These are phyloP conservation scores for Agrochola litura DNA, from an alignment of 2,888 invertebrate genomes.

Conservation along the genomic window DNA sequence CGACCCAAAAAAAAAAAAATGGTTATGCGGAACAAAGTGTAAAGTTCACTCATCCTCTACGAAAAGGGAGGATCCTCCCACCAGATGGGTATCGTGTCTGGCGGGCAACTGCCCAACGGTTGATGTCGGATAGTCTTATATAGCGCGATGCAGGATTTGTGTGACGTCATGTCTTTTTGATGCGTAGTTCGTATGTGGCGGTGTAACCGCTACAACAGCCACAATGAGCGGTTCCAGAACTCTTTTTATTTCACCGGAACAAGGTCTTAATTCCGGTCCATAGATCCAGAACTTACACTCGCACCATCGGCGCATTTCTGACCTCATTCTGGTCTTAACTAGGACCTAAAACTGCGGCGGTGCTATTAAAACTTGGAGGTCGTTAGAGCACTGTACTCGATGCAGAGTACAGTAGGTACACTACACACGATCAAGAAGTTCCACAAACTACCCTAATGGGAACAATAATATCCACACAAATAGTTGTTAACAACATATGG, in stretches of 20 bases:
- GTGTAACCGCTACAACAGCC: neutral
- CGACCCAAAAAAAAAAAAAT: too few relatives aligned
- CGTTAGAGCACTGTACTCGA: conserved; percentile 80
- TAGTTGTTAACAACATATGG: conserved; percentile 55
- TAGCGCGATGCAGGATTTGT: too few relatives aligned
- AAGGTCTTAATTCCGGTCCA: conserved; percentile 10
- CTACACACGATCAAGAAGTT: conserved; percentile 60
- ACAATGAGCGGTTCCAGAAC: neutral
- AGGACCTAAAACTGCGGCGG: conserved; percentile 81
- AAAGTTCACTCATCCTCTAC: too few relatives aligned
- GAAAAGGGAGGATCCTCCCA: too few relatives aligned
- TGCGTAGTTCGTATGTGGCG: too few relatives aligned
- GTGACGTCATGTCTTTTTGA: too few relatives aligned
- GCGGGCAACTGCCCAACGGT: too few relatives aligned
- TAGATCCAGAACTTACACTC: conserved; percentile 21
- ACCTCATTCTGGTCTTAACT: conserved; percentile 79
- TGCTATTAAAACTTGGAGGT: conserved; percentile 85
- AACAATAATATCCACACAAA: conserved; percentile 62
- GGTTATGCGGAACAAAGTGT: too few relatives aligned
- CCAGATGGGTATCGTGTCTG: too few relatives aligned
- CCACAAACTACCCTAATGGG: conserved; percentile 62
- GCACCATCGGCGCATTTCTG: conserved; percentile 67
- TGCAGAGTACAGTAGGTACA: conserved; percentile 15
- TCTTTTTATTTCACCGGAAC: neutral
- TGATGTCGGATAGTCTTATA: too few relatives aligned